Conservation (phyloP, 2,888 invertebrate genomes). For the Melinaea marsaeus region DNA sequence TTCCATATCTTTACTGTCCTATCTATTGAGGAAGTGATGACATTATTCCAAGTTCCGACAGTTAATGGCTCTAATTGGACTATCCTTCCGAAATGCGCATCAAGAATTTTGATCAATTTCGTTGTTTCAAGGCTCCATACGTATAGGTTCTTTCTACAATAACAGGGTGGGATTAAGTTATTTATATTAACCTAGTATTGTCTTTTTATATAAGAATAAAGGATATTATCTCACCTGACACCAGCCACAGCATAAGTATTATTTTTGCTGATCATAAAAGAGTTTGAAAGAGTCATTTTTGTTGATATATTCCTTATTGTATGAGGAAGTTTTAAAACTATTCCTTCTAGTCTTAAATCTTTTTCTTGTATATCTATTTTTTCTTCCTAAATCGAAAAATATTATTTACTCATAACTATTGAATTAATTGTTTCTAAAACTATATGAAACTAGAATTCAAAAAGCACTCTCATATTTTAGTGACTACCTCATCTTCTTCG, state of each 20-base stretch:
- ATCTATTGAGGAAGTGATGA: conserved; percentile 98
- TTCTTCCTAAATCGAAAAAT: conserved; percentile 47
- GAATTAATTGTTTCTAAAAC: background rate
- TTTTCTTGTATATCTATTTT: conserved; percentile 58
- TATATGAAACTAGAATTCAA: background rate
- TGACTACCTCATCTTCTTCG: conserved; percentile 43
- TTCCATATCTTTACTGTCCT: conserved; percentile 99
- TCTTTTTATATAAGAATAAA: background rate
- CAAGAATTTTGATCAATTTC: conserved; percentile 92
- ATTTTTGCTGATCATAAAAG: conserved; percentile 93
- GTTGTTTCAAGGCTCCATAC: conserved; percentile 92
- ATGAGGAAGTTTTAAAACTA: conserved; percentile 85
- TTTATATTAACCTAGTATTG: no score
- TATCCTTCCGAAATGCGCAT: conserved; percentile 98
- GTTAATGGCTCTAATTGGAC: conserved; percentile 93
- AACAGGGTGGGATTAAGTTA: background rate
- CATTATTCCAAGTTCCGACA: conserved; percentile 93
- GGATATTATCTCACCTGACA: conserved; percentile 79
- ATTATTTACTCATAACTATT: background rate
- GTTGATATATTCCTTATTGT: conserved; percentile 96
- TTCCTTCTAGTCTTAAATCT: conserved; percentile 71
- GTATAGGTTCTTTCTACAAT: conserved; percentile 90
- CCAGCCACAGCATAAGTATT: conserved; percentile 96
- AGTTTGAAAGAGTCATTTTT: conserved; percentile 92
- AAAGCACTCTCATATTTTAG: background rate